These are phyloP conservation scores for Zaprionus capensis DNA, from an alignment of 1,140 invertebrate species.

Conservation along the genomic window DNA sequence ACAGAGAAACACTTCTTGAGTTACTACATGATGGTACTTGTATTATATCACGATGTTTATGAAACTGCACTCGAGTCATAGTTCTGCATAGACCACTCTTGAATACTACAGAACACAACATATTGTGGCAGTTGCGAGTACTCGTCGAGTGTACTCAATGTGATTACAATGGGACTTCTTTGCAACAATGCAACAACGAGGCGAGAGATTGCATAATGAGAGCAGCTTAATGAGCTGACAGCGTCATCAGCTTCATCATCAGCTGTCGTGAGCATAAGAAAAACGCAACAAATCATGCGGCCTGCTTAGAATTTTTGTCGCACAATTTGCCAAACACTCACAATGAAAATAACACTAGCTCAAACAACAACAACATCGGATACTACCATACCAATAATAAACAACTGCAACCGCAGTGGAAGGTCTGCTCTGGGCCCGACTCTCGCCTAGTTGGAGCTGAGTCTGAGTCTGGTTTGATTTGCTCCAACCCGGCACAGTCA, in stretches of 20 bases:
- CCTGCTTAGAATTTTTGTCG: conserved; percentile 71
- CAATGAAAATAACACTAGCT: not conserved
- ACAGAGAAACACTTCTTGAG: too few species aligned
- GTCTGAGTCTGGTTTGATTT: conserved; percentile 10
- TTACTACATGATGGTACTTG: too few species aligned
- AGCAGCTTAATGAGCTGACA: conserved; percentile 66
- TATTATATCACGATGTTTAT: too few species aligned
- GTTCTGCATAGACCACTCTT: too few species aligned
- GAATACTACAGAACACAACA: too few species aligned
- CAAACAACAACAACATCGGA: not conserved
- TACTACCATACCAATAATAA: conserved; percentile 8
- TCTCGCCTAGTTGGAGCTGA: conserved; percentile 3
- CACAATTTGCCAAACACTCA: conserved; percentile 58
- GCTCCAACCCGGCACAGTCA: not conserved
- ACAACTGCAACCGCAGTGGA: conserved; percentile 22
- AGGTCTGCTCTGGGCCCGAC: conserved; percentile 17
- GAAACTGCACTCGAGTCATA: too few species aligned
- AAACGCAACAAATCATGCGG: conserved; percentile 64
- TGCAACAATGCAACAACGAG: too few species aligned
- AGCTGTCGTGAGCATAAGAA: conserved; percentile 14
- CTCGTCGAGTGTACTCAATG: too few species aligned
- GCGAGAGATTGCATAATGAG: conserved; percentile 61
- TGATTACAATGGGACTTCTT: too few species aligned
- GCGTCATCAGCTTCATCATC: conserved; percentile 12
- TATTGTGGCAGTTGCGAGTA: too few species aligned